phyloP scores from a whole-genome alignment of 2,113 vertebrate species.

The Suricata suricatta region DNA sequence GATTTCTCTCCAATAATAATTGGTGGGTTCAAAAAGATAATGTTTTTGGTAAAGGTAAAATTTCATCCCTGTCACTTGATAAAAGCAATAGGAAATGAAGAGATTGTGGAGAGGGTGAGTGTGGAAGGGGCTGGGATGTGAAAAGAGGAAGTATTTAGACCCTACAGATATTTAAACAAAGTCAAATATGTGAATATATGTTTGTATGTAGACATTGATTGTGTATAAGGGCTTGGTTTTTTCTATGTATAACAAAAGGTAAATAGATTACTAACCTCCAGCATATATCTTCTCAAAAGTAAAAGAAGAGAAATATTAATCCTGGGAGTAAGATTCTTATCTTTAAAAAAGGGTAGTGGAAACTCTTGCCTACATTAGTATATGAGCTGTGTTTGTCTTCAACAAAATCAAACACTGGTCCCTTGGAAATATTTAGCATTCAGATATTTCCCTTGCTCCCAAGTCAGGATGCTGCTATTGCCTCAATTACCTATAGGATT shows the following conservation, averaged over 20 bases:
- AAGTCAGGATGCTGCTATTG: constrained; percentile 18
- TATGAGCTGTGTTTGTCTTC: background rate
- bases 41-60: background rate
- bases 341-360: background rate
- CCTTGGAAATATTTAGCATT: constrained; percentile 41
- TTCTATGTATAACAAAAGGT: background rate
- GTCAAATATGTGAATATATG: background rate
- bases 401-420: constrained; percentile 42
- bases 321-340: background rate
- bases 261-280: background rate
- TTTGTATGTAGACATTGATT: background rate
- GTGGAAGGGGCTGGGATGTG: background rate
- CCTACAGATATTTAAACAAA: constrained; percentile 37
- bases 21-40: constrained; percentile 44
- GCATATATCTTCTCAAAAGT: background rate
- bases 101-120: background rate
- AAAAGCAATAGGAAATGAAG: background rate
- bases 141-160: background rate
- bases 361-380: constrained; percentile 18
- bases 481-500: background rate
- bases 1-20: background rate
- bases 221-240: background rate
- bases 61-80: background rate
- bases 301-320: constrained; percentile 53
- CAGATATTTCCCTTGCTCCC: constrained; percentile 41